Evolutionary conservation across 2,888 invertebrate species (phyloP).

Genomic region (Subacronicta megacephala): DNA sequence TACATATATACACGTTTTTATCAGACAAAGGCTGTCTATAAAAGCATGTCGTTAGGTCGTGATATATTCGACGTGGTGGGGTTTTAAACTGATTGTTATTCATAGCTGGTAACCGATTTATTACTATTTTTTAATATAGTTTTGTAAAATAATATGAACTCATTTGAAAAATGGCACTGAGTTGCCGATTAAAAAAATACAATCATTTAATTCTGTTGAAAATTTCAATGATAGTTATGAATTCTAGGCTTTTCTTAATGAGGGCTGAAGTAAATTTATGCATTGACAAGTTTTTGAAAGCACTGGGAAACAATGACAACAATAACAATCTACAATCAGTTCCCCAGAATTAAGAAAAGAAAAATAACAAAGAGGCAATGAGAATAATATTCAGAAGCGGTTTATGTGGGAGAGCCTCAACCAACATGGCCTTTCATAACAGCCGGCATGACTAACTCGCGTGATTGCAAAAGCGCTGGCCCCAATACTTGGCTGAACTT

Average conservation of each 20-base stretch:
- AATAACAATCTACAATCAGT: conserved; percentile 1
- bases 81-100: conserved; percentile 24
- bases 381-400: conserved; percentile 23
- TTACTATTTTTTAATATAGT: too few relatives aligned
- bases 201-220: too few relatives aligned
- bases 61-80: conserved; percentile 29
- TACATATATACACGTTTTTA: conserved; percentile 33
- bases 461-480: conserved; percentile 70
- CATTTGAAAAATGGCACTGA: too few relatives aligned
- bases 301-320: background rate
- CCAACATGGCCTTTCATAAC: conserved; percentile 60
- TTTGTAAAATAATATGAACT: too few relatives aligned
- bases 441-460: conserved; percentile 68
- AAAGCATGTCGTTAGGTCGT: conserved; percentile 46
- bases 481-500: conserved; percentile 77
- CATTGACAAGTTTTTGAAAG: background rate
- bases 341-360: conserved; percentile 18
- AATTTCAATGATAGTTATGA: too few relatives aligned
- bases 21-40: conserved; percentile 29
- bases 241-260: too few relatives aligned
- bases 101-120: background rate
- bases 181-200: too few relatives aligned
- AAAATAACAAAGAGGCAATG: conserved; percentile 20
- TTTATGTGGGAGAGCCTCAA: conserved; percentile 46
- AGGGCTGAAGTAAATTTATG: background rate